Conservation (phyloP, 2,113 vertebrate species). For the Cebidichthys violaceus region DNA sequence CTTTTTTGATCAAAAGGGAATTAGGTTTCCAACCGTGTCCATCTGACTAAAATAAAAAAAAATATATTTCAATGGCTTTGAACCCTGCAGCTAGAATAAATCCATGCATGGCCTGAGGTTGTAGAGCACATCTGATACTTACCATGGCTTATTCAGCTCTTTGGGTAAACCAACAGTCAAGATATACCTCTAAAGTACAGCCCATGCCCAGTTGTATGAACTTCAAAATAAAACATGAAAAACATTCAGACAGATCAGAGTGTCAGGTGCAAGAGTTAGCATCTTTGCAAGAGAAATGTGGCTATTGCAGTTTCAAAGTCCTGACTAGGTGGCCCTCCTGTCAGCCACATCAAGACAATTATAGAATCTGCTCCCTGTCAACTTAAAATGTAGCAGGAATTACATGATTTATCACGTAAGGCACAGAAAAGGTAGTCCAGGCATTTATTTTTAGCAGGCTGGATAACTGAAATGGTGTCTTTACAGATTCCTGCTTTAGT, state of each 20-base stretch:
- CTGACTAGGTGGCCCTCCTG: neutral
- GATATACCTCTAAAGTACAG: neutral
- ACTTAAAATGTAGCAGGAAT: constrained; percentile 14
- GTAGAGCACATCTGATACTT: constrained; percentile 17
- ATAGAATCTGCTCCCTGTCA: neutral
- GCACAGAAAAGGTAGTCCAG: neutral
- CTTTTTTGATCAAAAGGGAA: constrained; percentile 33
- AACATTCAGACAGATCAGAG: neutral
- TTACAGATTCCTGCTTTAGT: neutral
- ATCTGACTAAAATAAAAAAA: constrained; percentile 16
- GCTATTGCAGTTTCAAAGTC: neutral
- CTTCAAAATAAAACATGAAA: neutral
- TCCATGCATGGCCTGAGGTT: constrained; percentile 2
- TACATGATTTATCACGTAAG: constrained; percentile 9
- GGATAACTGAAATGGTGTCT: neutral
- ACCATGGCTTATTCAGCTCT: neutral
- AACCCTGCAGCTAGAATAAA: constrained; percentile 29
- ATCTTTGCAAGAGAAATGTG: neutral
- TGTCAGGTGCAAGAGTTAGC: neutral
- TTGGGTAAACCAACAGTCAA: constrained; percentile 2
- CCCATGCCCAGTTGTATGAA: neutral
- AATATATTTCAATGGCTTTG: constrained; percentile 23
- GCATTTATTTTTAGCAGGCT: neutral
- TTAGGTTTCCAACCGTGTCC: constrained; percentile 7
- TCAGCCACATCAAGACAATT: constrained; percentile 17